A percentile compares a stretch with the other conserved stretches of the same genome.
phyloP scores from a whole-genome alignment of 2,113 vertebrate species.

The Isurus oxyrinchus region DNA sequence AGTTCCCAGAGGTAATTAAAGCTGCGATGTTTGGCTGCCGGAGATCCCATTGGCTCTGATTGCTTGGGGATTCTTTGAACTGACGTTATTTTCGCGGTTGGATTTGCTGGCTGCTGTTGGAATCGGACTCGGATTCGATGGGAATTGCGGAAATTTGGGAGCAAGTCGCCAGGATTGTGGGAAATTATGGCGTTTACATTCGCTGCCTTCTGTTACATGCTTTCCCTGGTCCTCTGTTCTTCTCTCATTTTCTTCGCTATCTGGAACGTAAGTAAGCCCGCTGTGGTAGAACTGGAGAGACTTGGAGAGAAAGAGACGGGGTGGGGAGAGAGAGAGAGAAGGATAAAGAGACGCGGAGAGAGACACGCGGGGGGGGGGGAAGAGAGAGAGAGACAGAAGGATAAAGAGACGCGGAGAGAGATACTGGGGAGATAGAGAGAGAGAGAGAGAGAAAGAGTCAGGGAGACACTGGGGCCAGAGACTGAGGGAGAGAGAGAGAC shows the following conservation, averaged over 20 bases:
- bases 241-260: conserved; percentile 28
- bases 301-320: background rate
- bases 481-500: background rate
- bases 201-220: conserved; percentile 36
- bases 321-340: background rate
- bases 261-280: conserved; percentile 4
- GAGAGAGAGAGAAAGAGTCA: background rate
- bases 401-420: background rate
- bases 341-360: background rate
- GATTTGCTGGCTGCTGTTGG: background rate
- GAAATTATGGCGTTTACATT: conserved; percentile 26
- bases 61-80: background rate
- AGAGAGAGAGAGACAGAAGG: background rate
- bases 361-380: no score
- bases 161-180: background rate
- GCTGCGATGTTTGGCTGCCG: background rate
- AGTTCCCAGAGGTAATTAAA: no score
- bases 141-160: conserved; percentile 6
- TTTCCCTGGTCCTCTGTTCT: conserved; percentile 6
- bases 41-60: background rate
- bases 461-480: background rate
- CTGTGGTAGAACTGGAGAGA: background rate
- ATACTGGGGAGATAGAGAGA: no score
- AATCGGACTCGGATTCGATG: conserved; percentile 22
- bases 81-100: background rate